Conservation (phyloP, 37 sponge, comb jelly and placozoan genomes). For the Lycopodina hypogea region DNA sequence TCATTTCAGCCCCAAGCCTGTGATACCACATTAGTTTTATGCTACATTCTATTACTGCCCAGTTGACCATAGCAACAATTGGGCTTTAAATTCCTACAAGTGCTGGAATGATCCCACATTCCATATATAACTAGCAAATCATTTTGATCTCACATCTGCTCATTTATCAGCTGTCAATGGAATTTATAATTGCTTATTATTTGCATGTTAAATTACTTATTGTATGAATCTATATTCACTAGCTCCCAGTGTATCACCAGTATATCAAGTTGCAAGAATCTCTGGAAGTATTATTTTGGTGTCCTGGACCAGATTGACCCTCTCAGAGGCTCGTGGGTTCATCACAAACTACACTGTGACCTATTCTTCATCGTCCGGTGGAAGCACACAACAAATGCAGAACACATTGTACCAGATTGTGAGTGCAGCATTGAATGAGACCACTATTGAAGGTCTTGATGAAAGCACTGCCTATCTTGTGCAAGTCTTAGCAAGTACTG, state of each 20-base stretch:
- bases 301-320: slow-evolving; percentile 13
- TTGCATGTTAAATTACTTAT: too few relatives aligned
- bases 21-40: too few relatives aligned
- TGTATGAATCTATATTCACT: not conserved
- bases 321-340: not conserved
- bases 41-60: too few relatives aligned
- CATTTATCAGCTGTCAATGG: too few relatives aligned
- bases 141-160: too few relatives aligned
- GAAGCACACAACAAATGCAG: not conserved
- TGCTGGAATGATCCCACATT: too few relatives aligned
- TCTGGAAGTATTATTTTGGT: not conserved
- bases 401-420: not conserved
- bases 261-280: not conserved
- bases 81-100: too few relatives aligned
- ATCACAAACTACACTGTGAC: not conserved
- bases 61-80: too few relatives aligned
- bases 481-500: slow-evolving; percentile 11
- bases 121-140: too few relatives aligned
- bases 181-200: too few relatives aligned
- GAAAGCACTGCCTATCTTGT: slow-evolving; percentile 7
- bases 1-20: too few relatives aligned
- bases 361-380: not conserved
- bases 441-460: slow-evolving; percentile 9
- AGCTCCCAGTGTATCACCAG: not conserved
- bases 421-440: not conserved